phyloP scores from a whole-genome alignment of 2,797 vertebrate species.

The Periophthalmus magnuspinnatus region DNA sequence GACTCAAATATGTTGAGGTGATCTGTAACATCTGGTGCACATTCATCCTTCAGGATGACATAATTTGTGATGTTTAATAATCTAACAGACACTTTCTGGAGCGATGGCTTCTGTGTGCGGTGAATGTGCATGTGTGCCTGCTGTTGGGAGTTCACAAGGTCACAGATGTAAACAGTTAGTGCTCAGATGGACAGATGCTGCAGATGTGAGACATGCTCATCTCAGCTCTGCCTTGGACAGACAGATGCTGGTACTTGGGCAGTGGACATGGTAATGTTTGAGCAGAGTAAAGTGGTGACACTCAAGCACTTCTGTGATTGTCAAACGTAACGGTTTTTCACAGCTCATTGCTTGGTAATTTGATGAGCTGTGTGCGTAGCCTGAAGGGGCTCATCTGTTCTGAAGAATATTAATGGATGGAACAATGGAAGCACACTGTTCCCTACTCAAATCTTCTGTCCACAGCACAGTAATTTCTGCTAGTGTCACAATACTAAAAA shows the following conservation, averaged over 20 bases:
- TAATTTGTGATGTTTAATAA: not conserved
- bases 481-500: no score
- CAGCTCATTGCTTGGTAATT: constrained; percentile 45
- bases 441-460: constrained; percentile 14
- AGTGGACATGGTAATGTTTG: constrained; percentile 24
- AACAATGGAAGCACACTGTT: constrained; percentile 20
- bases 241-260: constrained; percentile 2
- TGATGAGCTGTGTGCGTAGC: constrained; percentile 38
- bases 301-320: constrained; percentile 23
- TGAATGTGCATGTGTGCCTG: not conserved
- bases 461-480: not conserved
- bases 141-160: constrained; percentile 13
- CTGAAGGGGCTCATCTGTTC: constrained; percentile 48
- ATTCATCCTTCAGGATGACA: not conserved
- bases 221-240: constrained; percentile 14
- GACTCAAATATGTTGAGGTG: not conserved
- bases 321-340: constrained; percentile 39
- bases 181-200: constrained; percentile 43
- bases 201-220: constrained; percentile 26
- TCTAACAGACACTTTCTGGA: not conserved
- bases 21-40: not conserved
- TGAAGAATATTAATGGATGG: constrained; percentile 29
- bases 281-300: constrained; percentile 20
- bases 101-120: no score
- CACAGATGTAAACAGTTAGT: constrained; percentile 21